Base-by-base conservation (phyloP, 1,140 invertebrate species). In the Anastrepha obliqua region DNA sequence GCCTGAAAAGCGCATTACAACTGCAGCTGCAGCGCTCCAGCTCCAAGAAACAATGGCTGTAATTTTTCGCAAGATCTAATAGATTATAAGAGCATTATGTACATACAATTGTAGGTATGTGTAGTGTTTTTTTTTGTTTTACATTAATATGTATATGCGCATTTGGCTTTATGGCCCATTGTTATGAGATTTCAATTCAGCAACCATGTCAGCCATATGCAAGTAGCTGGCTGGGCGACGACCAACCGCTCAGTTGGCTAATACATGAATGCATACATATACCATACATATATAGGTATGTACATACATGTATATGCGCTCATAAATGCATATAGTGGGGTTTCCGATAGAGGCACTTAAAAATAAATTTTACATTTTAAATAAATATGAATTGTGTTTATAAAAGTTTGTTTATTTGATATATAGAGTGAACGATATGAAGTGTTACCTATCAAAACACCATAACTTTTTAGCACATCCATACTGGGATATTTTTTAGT, bases 11-110 rank as follows among this genome's bases (percentile, higher is more conserved):
- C 67, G n/a, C 67, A 74, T 74, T 74, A 47, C 39, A 44, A 44
- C 67, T 44, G 67, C 67, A 74, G 67, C 67, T 74, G 67, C 42
- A 17, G 51, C 51, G 11, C 51, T 74, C 4, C 42, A 74, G 60
- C 42, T 74, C 9, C 67, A 74, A 44, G 39, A 74, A 74, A 74
- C 67, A 74, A 74, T 74, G 67, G 44, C 67, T 39, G 42, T 42
- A 74, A 74, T 74, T 74, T 74, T 74, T 74, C 67, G 67, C 67
- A 74, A 74, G 67, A 74, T 74, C 67, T 74, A 74, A 74, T 42
- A 74, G 67, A 74, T 74, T 44, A 47, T 17, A 44, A 5, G 13
- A n/a, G 13, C 13, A 47, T 13, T 55, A 55, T 44, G 11, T 47
- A 42, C 42, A 47, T 47, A 13, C 44, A 39, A 44, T 17, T 44